Base-by-base conservation (phyloP, 2,888 invertebrate genomes). In the Ichneumon xanthorius region DNA sequence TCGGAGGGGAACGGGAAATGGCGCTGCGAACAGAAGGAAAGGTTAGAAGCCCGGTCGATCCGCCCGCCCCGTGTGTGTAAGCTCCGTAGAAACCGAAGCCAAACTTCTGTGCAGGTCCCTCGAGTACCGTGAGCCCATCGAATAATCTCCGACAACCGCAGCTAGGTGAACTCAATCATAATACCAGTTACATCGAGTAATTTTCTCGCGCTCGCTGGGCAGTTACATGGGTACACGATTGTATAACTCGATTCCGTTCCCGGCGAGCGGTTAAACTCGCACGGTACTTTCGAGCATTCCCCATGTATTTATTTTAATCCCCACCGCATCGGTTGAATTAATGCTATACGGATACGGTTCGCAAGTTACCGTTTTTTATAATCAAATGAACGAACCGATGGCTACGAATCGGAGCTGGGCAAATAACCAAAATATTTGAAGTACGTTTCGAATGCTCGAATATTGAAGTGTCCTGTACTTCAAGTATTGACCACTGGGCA, bases 141-240 rank as follows among this genome's bases (percentile, higher is more conserved):
- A 75, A 75, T 75, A 75, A 75, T 75, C 61, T 75, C 73, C 61
- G 73, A 75, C 61, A 75, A 75, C 73, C 73, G 63, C 73, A 48
- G 30, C 63, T 48, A 75, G 73, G 61, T 30, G 61, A 30, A 61
- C 73, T 76, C 72, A 45, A 73, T 73, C 75, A 65, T 76, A 76
- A 76, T 65, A 65, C 63, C 75, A 37, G 75, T 76, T 65, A 76
- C 75, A 65, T 65, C 14, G 48, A 50, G 48, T 22, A 50, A 76
- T 76, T 76, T 76, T 65, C 75, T 19, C 58, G 30, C 61, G 26
- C 14, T 58, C 58, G 22, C 58, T 22, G 58, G 22, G 45, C 37
- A 61, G 40, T 26, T 26, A 61, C 48, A 45, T 65, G 50, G 22
- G 65, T 48, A 76, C 30, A 19, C 50, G 19, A 65, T 65, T 50